Base-by-base conservation (phyloP, 2,113 vertebrate species). In the Hystrix cristata region DNA sequence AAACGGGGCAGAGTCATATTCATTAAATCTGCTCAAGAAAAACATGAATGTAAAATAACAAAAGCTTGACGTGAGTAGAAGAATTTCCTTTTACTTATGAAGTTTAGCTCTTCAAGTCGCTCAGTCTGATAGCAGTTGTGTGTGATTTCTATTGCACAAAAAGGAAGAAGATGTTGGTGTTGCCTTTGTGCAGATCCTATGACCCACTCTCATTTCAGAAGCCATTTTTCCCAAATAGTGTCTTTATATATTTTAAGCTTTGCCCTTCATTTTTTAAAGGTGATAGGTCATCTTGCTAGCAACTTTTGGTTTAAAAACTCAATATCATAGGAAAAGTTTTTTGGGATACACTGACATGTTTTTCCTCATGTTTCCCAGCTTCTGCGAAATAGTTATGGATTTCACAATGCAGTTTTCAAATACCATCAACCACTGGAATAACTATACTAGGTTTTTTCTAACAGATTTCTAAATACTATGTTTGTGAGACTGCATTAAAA, bases 321-420 rank as follows among this genome's bases (percentile, higher is more conserved):
- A 85, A 10, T 76, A 82, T 86, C 51, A 25, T 31, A 87, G 15
- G 74, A 53, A 69, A 95, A 31, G 29, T 31, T 81, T 95, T 79
- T 64, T 48, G 18, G 31, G 48, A 38, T n/a, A 91, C 5, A 46
- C n/a, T 79, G 78, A 43, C 11, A 19, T 83, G 34, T 79, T 69
- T 74, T 88, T 31, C 11, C 53, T 74, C 76, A 4, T 29, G 46
- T 64, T 87, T 76, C 62, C 29, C 23, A 34, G 82, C 72, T 81
- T 80, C 55, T 88, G 23, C 64, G 18, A 91, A 93, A 74, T 16
- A 67, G 48, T 34, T 79, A 2, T 46, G 81, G 21, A 55, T 95
- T 80, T 95, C 55, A 93, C 80, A 89, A 65, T 27, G 23, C 6
- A 59, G 15, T 71, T 95, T 91, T 91, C n/a, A 72, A 90, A 91